A percentile compares a stretch with the other conserved stretches of the same genome.
These are phyloP conservation scores for Pseudorhombus dupliciocellatus DNA, from an alignment of 2,113 vertebrate species.

Conservation along the genomic window DNA sequence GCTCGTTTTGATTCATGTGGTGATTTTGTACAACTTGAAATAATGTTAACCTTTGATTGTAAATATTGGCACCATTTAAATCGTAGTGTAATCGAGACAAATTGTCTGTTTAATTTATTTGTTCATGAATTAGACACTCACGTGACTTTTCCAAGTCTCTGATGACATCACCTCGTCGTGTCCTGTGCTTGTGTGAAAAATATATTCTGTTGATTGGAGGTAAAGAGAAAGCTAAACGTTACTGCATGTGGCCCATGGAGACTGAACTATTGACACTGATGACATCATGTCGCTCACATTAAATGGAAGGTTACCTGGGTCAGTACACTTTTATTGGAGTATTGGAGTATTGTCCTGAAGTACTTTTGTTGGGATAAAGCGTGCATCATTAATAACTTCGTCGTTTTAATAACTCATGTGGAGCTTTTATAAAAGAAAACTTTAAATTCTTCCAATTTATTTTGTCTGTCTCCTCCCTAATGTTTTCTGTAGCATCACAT, in stretches of 20 bases:
- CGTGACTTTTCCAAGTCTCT: slow-evolving; percentile 14
- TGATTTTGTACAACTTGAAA: slow-evolving; percentile 30
- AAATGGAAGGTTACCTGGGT: background rate
- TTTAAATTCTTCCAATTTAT: slow-evolving; percentile 14
- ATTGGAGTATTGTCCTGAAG: slow-evolving; percentile 10
- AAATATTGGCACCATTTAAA: slow-evolving; percentile 27
- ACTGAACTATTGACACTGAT: slow-evolving; percentile 15
- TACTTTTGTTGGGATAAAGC: slow-evolving; percentile 40
- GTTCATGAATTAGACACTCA: slow-evolving; percentile 14
- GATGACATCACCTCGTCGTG: slow-evolving; percentile 7
- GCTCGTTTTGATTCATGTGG: slow-evolving; percentile 1
- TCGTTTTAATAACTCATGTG: slow-evolving; percentile 56
- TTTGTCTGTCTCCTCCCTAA: slow-evolving; percentile 5
- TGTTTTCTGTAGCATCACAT: background rate
- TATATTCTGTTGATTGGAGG: slow-evolving; percentile 24
- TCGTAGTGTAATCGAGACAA: slow-evolving; percentile 23
- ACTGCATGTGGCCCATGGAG: background rate
- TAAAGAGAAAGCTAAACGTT: slow-evolving; percentile 12
- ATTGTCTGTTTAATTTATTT: slow-evolving; percentile 22
- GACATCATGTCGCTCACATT: background rate
- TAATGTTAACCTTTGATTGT: slow-evolving; percentile 20
- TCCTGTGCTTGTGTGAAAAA: slow-evolving; percentile 16
- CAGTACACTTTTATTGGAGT: slow-evolving; percentile 6
- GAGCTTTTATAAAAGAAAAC: slow-evolving; percentile 61
- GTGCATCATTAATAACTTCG: slow-evolving; percentile 55